Percentiles rank a stretch among this genome's conserved stretches.
phyloP scores from a whole-genome alignment of 2,113 vertebrate genomes.

The Pandion haliaetus region DNA sequence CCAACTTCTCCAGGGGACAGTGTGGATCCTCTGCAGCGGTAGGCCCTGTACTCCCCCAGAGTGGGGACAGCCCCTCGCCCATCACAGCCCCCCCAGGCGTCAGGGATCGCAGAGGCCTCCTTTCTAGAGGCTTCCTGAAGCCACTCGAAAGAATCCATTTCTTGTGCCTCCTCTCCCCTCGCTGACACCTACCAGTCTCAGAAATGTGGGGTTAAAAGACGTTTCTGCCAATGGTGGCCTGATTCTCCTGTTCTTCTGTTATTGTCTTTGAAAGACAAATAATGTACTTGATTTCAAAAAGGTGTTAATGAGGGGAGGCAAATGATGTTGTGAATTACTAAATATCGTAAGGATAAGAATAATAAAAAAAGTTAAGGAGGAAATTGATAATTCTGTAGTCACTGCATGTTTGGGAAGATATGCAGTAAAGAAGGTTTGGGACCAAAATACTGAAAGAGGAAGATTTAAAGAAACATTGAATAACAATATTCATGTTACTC shows the following conservation, averaged over 20 bases:
- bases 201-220: background rate
- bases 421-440: background rate
- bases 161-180: background rate
- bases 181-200: background rate
- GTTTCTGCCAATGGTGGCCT: background rate
- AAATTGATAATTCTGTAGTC: background rate
- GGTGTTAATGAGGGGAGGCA: background rate
- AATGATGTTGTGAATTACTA: background rate
- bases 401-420: background rate
- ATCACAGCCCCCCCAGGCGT: background rate
- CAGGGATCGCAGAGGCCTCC: background rate
- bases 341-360: background rate
- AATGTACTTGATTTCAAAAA: background rate
- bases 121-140: constrained; percentile 36
- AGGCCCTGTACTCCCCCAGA: background rate
- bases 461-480: background rate
- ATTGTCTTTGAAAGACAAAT: background rate
- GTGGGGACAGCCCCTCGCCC: background rate
- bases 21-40: background rate
- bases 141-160: background rate
- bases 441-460: background rate
- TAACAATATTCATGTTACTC: background rate
- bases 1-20: background rate
- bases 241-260: background rate
- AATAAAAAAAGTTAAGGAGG: background rate